A percentile compares a stretch with the other conserved stretches of the same genome.
Evolutionary conservation across 2,797 vertebrate species (phyloP).

Genomic region (Remorina albescens): DNA sequence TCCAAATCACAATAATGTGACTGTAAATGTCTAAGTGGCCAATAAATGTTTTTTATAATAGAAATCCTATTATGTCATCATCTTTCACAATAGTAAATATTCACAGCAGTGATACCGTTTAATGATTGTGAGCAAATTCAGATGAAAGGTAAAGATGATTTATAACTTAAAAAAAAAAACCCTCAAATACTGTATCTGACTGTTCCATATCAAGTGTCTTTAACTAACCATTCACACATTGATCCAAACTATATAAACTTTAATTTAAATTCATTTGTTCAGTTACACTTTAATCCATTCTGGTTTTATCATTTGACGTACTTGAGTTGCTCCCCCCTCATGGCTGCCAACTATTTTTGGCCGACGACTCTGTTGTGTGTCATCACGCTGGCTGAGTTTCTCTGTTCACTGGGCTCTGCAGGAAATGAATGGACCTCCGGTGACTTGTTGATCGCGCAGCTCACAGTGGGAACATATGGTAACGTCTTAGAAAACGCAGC

Average conservation of each 20-base stretch:
- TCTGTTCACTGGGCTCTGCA: constrained; percentile 25
- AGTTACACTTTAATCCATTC: constrained; percentile 22
- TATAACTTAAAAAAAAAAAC: not conserved
- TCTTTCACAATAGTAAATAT: not conserved
- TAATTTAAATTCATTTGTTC: constrained; percentile 10
- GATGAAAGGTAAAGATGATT: constrained; percentile 10
- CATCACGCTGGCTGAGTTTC: constrained; percentile 26
- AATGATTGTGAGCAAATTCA: not conserved
- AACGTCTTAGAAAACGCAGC: constrained; percentile 28
- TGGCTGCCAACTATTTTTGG: constrained; percentile 33
- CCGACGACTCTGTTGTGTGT: constrained; percentile 23
- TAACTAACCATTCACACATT: constrained; percentile 1
- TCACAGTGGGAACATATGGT: constrained; percentile 54
- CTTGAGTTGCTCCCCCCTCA: not conserved
- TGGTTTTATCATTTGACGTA: constrained; percentile 14
- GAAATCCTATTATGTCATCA: not conserved
- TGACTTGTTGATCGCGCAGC: constrained; percentile 35
- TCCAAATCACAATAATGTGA: not conserved
- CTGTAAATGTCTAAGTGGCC: not conserved
- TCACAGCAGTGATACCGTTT: constrained; percentile 4
- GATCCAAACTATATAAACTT: constrained; percentile 2
- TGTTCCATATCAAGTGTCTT: constrained; percentile 1
- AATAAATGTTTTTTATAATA: not conserved
- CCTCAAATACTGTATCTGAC: not conserved
- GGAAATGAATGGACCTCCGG: constrained; percentile 40